phyloP scores from a whole-genome alignment of 2,797 vertebrate genomes.

The Triplophysa bombifrons region DNA sequence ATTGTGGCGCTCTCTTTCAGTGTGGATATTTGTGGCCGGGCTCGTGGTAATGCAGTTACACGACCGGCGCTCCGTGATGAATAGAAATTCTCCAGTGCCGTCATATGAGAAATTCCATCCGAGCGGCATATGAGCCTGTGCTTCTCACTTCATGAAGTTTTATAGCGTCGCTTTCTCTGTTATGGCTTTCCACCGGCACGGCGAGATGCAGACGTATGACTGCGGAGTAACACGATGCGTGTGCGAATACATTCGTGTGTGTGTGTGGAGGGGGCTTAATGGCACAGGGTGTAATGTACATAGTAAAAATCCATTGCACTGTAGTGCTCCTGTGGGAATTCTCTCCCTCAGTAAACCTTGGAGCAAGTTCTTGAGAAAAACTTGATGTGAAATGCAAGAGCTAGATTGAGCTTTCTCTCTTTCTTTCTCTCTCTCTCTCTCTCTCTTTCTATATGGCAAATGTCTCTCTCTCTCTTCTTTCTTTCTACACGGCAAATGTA shows the following conservation, averaged over 20 bases:
- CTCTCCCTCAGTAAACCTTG: conserved; percentile 47
- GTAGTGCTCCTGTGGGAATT: conserved; percentile 67
- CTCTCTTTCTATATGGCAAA: too few relatives aligned
- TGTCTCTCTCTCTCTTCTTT: conserved; percentile 12
- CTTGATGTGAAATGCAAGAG: conserved; percentile 24
- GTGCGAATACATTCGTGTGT: conserved; percentile 32
- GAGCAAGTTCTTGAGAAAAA: conserved; percentile 31
- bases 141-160: conserved; percentile 46
- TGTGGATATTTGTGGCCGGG: conserved; percentile 49
- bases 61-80: conserved; percentile 54
- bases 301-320: conserved; percentile 65
- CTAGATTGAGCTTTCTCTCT: conserved; percentile 20
- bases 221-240: conserved; percentile 21
- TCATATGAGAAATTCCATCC: conserved; percentile 55
- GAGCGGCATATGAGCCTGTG: conserved; percentile 13
- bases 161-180: conserved; percentile 33
- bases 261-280: conserved; percentile 45
- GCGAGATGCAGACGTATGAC: conserved; percentile 41
- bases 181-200: conserved; percentile 35
- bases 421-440: too few relatives aligned
- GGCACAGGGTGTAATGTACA: conserved; percentile 64
- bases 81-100: conserved; percentile 52
- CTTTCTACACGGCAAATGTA: neutral
- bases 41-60: conserved; percentile 54
- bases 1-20: conserved; percentile 49